phyloP scores from a whole-genome alignment of 2,797 vertebrate species.

The Dendrocincla tyrannina region DNA sequence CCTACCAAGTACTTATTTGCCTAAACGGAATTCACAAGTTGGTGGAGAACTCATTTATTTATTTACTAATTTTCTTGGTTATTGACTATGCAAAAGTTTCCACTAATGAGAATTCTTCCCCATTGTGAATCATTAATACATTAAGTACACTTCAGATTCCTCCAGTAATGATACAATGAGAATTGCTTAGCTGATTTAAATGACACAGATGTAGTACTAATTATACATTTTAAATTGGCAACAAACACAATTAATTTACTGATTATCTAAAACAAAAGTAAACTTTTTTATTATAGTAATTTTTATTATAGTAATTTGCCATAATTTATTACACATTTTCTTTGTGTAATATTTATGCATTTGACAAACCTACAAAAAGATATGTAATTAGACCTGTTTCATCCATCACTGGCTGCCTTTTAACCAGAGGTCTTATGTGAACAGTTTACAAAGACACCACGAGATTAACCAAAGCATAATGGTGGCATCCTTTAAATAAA shows the following conservation, averaged over 20 bases:
- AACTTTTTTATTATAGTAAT: conserved; percentile 66
- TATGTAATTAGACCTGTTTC: conserved; percentile 67
- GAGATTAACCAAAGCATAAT: not conserved
- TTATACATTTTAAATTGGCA: conserved; percentile 58
- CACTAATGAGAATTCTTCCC: conserved; percentile 54
- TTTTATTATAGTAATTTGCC: conserved; percentile 63
- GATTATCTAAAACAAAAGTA: conserved; percentile 67
- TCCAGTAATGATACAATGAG: conserved; percentile 54
- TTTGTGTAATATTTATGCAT: conserved; percentile 31
- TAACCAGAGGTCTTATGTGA: conserved; percentile 37
- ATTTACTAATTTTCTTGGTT: conserved; percentile 39
- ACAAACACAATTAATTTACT: conserved; percentile 58
- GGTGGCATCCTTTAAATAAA: not conserved
- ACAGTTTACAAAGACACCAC: not conserved
- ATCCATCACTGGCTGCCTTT: conserved; percentile 41
- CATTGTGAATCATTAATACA: conserved; percentile 56
- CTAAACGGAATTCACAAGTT: not conserved
- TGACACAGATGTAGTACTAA: conserved; percentile 62
- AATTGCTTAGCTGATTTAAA: conserved; percentile 60
- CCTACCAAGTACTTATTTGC: not conserved
- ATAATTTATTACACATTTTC: conserved; percentile 35
- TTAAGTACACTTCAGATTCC: conserved; percentile 60
- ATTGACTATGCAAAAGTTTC: conserved; percentile 52
- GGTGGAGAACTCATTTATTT: conserved; percentile 5
- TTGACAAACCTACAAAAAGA: conserved; percentile 49